These are phyloP conservation scores for Trypoxylon attenuatum DNA, from an alignment of 2,888 invertebrate species.

Conservation along the genomic window DNA sequence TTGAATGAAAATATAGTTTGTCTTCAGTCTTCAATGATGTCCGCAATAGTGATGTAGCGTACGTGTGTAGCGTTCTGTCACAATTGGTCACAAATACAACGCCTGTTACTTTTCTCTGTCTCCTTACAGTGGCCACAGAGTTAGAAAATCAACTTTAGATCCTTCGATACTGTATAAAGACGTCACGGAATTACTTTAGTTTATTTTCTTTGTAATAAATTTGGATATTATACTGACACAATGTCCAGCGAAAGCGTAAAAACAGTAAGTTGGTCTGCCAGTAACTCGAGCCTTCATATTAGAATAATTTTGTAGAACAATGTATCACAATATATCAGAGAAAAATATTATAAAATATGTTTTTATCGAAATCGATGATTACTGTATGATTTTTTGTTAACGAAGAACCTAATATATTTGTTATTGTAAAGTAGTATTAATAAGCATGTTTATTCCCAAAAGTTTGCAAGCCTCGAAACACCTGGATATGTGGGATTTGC, in stretches of 20 bases:
- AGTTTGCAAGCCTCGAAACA: slow-evolving; percentile 90
- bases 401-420: no score
- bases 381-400: slow-evolving; percentile 60
- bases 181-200: slow-evolving; percentile 3
- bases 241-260: slow-evolving; percentile 73
- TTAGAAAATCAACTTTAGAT: slow-evolving; percentile 28
- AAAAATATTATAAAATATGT: background rate
- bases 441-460: no score
- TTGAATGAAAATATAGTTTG: slow-evolving; percentile 22
- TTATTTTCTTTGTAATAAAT: background rate
- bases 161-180: slow-evolving; percentile 5
- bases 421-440: no score
- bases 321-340: no score
- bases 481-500: slow-evolving; percentile 95
- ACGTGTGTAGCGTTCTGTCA: slow-evolving; percentile 39
- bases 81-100: slow-evolving; percentile 25
- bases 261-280: slow-evolving; percentile 69
- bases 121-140: no score
- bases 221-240: slow-evolving; percentile 1
- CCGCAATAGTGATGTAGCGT: slow-evolving; percentile 23
- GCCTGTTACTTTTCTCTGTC: slow-evolving; percentile 13
- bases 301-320: no score
- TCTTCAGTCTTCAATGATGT: background rate
- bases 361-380: slow-evolving; percentile 2
- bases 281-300: no score